A percentile compares a stretch with the other conserved stretches of the same genome.
These are phyloP conservation scores for Arctopsyche grandis DNA, from an alignment of 1,140 invertebrate genomes.

Conservation along the genomic window DNA sequence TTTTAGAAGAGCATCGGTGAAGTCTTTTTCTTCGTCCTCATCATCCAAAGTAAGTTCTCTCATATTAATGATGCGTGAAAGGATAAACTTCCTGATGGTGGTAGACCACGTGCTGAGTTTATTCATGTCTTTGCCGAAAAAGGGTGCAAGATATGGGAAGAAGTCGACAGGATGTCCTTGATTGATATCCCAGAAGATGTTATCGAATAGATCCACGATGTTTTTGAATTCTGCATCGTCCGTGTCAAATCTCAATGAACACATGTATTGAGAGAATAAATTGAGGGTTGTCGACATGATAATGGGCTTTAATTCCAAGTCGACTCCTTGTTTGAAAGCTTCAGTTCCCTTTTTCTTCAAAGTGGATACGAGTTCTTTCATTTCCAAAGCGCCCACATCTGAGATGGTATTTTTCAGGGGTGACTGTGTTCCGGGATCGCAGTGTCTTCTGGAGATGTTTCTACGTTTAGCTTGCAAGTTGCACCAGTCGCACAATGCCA, in stretches of 20 bases:
- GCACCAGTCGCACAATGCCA: constrained; percentile 89
- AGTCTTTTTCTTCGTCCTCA: constrained; percentile 71
- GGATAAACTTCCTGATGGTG: constrained; percentile 79
- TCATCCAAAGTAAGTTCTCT: constrained; percentile 68
- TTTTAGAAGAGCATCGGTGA: constrained; percentile 79
- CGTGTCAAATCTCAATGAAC: constrained; percentile 76
- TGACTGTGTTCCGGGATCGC: constrained; percentile 79
- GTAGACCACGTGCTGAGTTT: constrained; percentile 76
- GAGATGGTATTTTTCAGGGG: constrained; percentile 75
- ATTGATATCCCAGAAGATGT: constrained; percentile 91
- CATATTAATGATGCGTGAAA: constrained; percentile 76
- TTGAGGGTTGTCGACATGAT: constrained; percentile 80
- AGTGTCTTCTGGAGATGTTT: constrained; percentile 79
- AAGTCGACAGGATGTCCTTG: constrained; percentile 90
- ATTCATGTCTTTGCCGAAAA: constrained; percentile 76
- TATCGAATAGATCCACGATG: constrained; percentile 80
- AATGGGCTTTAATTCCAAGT: constrained; percentile 70
- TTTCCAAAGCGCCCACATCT: constrained; percentile 70
- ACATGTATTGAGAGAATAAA: constrained; percentile 88
- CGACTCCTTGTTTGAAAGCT: constrained; percentile 58
- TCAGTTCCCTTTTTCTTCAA: constrained; percentile 59
- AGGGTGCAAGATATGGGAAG: constrained; percentile 82
- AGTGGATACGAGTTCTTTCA: constrained; percentile 68
- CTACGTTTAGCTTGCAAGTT: constrained; percentile 80
- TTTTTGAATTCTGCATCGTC: constrained; percentile 73